A percentile compares a stretch with the other conserved stretches of the same genome.
Conservation (phyloP, 2,888 invertebrate genomes). For the Xestia sexstrigata region DNA sequence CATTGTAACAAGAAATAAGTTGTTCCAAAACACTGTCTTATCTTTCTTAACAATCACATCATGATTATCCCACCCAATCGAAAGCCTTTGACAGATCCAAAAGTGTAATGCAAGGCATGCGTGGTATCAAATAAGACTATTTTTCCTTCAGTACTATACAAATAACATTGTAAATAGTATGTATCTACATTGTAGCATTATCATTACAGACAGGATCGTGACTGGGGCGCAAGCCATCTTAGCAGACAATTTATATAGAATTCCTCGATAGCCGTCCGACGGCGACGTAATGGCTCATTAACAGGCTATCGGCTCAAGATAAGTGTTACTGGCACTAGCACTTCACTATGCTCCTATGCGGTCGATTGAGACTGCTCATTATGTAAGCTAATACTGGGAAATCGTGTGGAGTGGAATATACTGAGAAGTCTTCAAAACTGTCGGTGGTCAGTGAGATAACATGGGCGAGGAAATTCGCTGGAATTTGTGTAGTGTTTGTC, state of each 20-base stretch:
- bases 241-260: conserved; percentile 66
- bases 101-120: conserved; percentile 9
- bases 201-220: conserved; percentile 75
- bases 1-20: neutral
- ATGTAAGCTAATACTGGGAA: conserved; percentile 36
- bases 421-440: conserved; percentile 12
- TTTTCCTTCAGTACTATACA: conserved; percentile 33
- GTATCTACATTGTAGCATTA: conserved; percentile 62
- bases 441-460: conserved; percentile 6
- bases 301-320: conserved; percentile 51
- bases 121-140: neutral
- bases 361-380: conserved; percentile 33
- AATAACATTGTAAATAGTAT: conserved; percentile 39
- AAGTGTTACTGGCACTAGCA: conserved; percentile 49
- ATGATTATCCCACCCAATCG: conserved; percentile 8
- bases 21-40: neutral
- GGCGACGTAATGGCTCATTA: conserved; percentile 58
- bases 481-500: neutral
- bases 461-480: neutral
- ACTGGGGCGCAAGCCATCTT: conserved; percentile 69
- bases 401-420: conserved; percentile 6
- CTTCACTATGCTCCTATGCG: conserved; percentile 28
- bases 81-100: conserved; percentile 21
- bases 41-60: neutral
- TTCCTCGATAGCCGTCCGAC: conserved; percentile 62